phyloP scores from a whole-genome alignment of 2,888 invertebrate genomes.

The Aphidoletes aphidimyza region DNA sequence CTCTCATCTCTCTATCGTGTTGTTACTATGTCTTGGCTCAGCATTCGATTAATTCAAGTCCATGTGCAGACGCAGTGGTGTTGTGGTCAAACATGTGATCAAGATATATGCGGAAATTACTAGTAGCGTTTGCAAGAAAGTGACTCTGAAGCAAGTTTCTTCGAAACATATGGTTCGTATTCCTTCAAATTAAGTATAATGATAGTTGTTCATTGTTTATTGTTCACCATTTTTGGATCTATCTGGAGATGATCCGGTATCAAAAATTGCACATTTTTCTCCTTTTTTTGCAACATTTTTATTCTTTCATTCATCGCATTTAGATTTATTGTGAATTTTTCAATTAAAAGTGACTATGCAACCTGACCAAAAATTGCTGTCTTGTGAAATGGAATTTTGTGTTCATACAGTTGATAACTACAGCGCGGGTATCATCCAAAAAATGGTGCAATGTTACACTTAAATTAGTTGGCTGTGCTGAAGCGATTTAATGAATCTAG shows the following conservation, averaged over 20 bases:
- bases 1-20: background rate
- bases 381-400: too few species aligned
- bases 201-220: background rate
- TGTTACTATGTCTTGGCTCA: too few species aligned
- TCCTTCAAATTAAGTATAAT: too few species aligned
- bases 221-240: too few species aligned
- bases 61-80: background rate
- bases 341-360: background rate
- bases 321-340: background rate
- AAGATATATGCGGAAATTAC: constrained; percentile 42
- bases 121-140: background rate
- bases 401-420: background rate
- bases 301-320: background rate
- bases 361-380: background rate
- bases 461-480: too few species aligned
- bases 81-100: background rate
- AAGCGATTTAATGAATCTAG: too few species aligned
- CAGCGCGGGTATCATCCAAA: too few species aligned
- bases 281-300: too few species aligned
- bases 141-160: background rate
- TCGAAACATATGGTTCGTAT: too few species aligned
- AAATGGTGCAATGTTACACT: too few species aligned
- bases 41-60: too few species aligned
- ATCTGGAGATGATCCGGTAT: background rate
- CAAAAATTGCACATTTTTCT: background rate